These are phyloP conservation scores for Parazoanthus atlanticus DNA, from an alignment of 92 coral and sea anemone genomes.

Conservation along the genomic window DNA sequence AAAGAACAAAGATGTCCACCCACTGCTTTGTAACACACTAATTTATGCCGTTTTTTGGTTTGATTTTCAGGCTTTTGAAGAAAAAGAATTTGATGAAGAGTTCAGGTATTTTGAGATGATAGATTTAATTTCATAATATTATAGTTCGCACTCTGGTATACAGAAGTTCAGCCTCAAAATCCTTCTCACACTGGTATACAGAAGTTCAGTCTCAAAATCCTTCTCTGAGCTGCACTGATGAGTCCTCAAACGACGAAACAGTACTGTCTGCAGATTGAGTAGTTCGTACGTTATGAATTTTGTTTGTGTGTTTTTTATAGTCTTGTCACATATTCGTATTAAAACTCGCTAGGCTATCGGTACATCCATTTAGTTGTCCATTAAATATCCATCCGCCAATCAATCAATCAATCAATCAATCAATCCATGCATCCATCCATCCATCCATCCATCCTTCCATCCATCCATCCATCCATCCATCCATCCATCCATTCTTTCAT, in stretches of 20 bases:
- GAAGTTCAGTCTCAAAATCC: too few relatives aligned
- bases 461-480: too few relatives aligned
- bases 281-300: not conserved
- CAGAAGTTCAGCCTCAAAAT: too few relatives aligned
- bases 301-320: not conserved
- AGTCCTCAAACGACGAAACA: too few relatives aligned
- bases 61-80: slow-evolving; percentile 86
- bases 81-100: slow-evolving; percentile 87
- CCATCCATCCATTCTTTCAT: too few relatives aligned
- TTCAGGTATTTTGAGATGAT: slow-evolving; percentile 59
- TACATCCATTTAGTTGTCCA: not conserved
- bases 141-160: too few relatives aligned
- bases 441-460: not conserved
- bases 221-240: too few relatives aligned
- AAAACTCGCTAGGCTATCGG: not conserved
- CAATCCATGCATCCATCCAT: not conserved
- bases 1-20: not conserved
- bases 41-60: not conserved
- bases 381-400: not conserved
- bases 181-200: too few relatives aligned
- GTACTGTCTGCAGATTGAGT: too few relatives aligned
- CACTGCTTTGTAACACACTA: not conserved
- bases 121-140: not conserved
- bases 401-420: not conserved
- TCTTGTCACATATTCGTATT: not conserved